Conservation (phyloP, 2,113 vertebrate genomes). For the Mus spicilegus region DNA sequence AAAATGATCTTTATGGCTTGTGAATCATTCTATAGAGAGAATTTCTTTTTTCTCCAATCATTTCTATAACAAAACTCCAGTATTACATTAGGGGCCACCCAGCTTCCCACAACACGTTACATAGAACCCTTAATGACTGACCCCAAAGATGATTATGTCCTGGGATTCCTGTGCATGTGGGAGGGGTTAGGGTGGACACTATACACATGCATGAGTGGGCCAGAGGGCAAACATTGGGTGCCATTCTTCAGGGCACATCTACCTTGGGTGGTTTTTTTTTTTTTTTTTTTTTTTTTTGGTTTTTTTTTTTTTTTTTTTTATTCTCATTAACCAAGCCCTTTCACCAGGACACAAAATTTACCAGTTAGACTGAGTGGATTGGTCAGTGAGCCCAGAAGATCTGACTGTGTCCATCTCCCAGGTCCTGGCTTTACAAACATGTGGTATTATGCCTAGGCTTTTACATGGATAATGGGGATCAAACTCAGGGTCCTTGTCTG, state of each 20-base stretch:
- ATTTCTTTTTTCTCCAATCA: not conserved
- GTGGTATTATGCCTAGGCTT: not conserved
- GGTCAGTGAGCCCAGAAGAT: not conserved
- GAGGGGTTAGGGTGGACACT: not conserved
- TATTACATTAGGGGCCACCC: not conserved
- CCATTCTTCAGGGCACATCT: not conserved
- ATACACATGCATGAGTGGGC: not conserved
- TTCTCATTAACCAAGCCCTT: not conserved
- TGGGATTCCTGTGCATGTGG: not conserved
- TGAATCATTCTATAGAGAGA: not conserved
- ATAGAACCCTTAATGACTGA: not conserved
- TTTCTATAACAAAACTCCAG: not conserved
- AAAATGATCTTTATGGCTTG: constrained; percentile 12
- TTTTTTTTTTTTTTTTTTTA: not conserved
- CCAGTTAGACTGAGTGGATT: not conserved
- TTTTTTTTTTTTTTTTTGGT: not conserved
- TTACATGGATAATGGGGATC: not conserved
- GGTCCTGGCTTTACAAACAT: not conserved
- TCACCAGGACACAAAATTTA: not conserved
- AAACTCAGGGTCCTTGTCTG: not conserved
- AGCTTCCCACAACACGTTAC: not conserved
- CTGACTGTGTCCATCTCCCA: not conserved
- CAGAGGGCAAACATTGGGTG: not conserved
- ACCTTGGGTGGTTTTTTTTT: too few species aligned
- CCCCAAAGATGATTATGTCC: not conserved